Base-by-base conservation (phyloP, 2,797 vertebrate genomes). In the Phalloptychus januarius region DNA sequence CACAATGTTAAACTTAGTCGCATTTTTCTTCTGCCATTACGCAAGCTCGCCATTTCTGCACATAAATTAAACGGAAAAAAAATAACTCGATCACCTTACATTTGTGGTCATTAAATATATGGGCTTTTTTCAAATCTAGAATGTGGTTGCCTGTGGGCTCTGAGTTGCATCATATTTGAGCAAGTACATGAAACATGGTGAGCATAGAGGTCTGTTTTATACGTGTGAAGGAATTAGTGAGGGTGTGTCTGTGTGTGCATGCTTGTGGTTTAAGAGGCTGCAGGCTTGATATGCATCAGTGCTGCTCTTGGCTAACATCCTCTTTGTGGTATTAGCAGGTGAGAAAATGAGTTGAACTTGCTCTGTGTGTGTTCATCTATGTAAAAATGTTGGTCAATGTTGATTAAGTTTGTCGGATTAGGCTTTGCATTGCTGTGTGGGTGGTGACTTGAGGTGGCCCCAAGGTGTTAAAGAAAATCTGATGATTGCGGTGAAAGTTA, bases 321-420 rank as follows among this genome's bases (percentile, higher is more conserved):
- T 93, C 93, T 95, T 94, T 88, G 94, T 95, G 96, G 93, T 95
- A 87, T 95, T 81, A 94, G 92, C 94, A 95, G 94, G 96, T 97
- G 95, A 95, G 87, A 91, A 89, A 83, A 87, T 84, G 74, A 77
- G 87, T 88, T 73, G 52, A 61, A 54, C 76, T 86, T 42, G 5
- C 56, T 74, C 40, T 36, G 2, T 77, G 58, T 56, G 56, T 46
- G 15, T 72, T 18, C 69, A 50, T 75, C 8, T 72, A 0, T 69
- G 1, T n/a, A 4, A n/a, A 71, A 52, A 58, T 46, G 76, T 33
- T 33, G 42, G 56, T 40, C 38, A 70, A 74, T 54, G 52, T 54
- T 54, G 52, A 76, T 72, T 56, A 77, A 67, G n/a, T 80, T 78
- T 54, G 3, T n/a, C 86, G 83, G 87, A 90, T 91, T 83, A 88